Conservation (phyloP, 1,140 invertebrate genomes). For the Hypsibius dujardini region DNA sequence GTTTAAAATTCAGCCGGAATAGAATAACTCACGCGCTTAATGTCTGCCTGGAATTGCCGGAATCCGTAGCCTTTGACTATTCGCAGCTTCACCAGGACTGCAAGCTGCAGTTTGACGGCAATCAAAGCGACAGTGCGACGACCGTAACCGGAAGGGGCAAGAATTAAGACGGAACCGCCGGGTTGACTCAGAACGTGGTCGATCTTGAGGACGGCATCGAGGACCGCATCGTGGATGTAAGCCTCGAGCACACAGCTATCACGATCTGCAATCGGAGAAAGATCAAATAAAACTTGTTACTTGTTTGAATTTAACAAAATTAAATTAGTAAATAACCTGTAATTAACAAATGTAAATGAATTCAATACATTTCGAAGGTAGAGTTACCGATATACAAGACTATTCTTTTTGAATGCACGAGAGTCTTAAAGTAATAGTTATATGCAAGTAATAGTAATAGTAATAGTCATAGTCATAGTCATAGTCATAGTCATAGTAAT, state of each 20-base stretch:
- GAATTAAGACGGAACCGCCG: constrained; percentile 49
- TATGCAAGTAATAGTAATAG: too few species aligned
- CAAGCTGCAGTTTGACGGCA: constrained; percentile 49
- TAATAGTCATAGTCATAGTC: too few species aligned
- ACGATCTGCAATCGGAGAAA: constrained; percentile 33
- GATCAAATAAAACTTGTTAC: constrained; percentile 19
- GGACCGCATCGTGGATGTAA: constrained; percentile 45
- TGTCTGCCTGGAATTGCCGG: constrained; percentile 46
- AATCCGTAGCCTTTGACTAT: constrained; percentile 40
- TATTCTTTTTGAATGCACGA: too few species aligned
- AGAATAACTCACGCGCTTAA: constrained; percentile 37
- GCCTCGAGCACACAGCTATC: constrained; percentile 42
- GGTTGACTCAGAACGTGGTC: constrained; percentile 43
- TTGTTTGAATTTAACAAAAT: too few species aligned
- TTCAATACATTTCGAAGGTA: background rate
- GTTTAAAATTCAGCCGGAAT: background rate
- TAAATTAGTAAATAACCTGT: too few species aligned
- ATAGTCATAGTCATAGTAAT: too few species aligned
- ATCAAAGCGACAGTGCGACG: constrained; percentile 53
- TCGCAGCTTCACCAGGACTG: constrained; percentile 45
- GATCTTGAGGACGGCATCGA: constrained; percentile 44
- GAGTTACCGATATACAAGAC: background rate
- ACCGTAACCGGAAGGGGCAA: constrained; percentile 56
- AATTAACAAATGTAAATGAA: constrained; percentile 17
- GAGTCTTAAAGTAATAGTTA: too few species aligned